A percentile compares a stretch with the other conserved stretches of the same genome.
These are phyloP conservation scores for Lerista edwardsae DNA, from an alignment of 2,797 vertebrate genomes.

Conservation along the genomic window DNA sequence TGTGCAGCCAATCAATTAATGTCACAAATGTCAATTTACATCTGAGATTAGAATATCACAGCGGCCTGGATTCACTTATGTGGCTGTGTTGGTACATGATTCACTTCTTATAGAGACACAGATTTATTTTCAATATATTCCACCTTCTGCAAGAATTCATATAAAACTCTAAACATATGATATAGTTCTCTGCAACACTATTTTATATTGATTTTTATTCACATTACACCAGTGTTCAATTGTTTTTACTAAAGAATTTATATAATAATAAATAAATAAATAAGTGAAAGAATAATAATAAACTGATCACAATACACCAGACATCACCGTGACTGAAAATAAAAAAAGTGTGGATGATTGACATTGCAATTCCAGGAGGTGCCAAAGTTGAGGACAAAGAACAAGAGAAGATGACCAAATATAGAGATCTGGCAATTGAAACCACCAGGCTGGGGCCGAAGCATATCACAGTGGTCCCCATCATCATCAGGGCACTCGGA, in stretches of 20 bases:
- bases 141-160: not conserved
- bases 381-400: too few relatives aligned
- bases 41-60: constrained; percentile 38
- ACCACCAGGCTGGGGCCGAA: too few relatives aligned
- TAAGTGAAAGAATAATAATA: too few relatives aligned
- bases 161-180: not conserved
- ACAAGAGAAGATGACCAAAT: too few relatives aligned
- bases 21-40: constrained; percentile 47
- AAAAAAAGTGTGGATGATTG: too few relatives aligned
- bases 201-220: not conserved
- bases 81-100: constrained; percentile 23
- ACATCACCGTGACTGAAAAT: too few relatives aligned
- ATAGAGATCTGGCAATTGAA: too few relatives aligned
- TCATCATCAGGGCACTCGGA: too few relatives aligned
- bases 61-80: constrained; percentile 23
- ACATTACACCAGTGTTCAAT: not conserved
- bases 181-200: not conserved
- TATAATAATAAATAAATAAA: too few relatives aligned
- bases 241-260: not conserved
- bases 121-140: not conserved
- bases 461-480: too few relatives aligned
- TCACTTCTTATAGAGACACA: constrained; percentile 23
- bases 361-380: too few relatives aligned
- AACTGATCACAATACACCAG: too few relatives aligned
- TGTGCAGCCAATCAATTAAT: constrained; percentile 36